Percentiles rank a stretch among this genome's conserved stretches.
phyloP scores from a whole-genome alignment of 2,888 invertebrate genomes.

The Parnassius apollo region DNA sequence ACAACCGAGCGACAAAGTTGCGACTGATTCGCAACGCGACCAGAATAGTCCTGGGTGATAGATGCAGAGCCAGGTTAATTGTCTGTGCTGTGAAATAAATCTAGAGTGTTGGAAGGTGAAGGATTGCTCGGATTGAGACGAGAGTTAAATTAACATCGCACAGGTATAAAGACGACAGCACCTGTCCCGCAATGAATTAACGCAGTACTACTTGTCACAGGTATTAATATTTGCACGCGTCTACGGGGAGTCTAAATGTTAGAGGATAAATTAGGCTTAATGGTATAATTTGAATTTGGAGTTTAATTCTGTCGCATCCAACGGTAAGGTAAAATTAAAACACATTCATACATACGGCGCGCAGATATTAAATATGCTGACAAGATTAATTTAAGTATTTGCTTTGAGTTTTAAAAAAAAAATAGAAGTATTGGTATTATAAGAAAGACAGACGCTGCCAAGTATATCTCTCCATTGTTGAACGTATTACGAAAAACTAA shows the following conservation, averaged over 20 bases:
- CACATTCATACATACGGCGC: conserved; percentile 14
- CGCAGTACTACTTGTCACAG: conserved; percentile 1
- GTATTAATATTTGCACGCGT: conserved; percentile 14
- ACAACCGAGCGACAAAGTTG: conserved; percentile 35
- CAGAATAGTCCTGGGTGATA: conserved; percentile 43
- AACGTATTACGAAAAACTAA: no score
- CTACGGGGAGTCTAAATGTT: not conserved
- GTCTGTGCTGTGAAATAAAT: conserved; percentile 53
- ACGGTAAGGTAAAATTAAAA: no score
- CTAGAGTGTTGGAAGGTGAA: conserved; percentile 47
- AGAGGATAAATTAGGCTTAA: conserved; percentile 12
- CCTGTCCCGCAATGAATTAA: conserved; percentile 31
- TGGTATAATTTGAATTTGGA: conserved; percentile 12
- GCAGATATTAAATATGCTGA: no score
- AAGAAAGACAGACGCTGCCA: no score
- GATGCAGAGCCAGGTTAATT: conserved; percentile 54
- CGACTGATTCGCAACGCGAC: conserved; percentile 44
- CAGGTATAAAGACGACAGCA: conserved; percentile 38
- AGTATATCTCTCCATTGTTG: no score
- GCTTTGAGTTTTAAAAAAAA: no score
- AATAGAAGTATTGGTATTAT: no score
- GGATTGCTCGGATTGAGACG: conserved; percentile 36
- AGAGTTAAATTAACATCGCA: conserved; percentile 47
- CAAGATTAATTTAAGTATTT: no score
- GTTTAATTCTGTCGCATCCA: not conserved